Percentiles rank a stretch among this genome's conserved stretches.
Conservation (phyloP, 2,888 invertebrate genomes). For the Epiblema foenella region DNA sequence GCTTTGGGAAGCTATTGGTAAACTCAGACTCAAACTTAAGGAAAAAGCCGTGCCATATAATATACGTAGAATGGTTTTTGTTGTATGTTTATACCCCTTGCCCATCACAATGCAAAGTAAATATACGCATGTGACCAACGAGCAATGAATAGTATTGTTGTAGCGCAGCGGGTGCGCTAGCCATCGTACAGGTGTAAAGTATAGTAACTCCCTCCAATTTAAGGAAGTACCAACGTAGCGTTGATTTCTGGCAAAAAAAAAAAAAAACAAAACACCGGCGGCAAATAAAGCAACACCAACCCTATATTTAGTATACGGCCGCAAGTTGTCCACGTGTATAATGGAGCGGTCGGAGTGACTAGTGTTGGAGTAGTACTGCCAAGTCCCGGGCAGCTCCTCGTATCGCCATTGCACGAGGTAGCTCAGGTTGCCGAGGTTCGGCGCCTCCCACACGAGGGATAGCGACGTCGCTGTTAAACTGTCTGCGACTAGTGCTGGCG, state of each 20-base stretch:
- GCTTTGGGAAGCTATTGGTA: no score
- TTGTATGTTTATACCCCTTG: no score
- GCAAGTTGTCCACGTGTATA: conserved; percentile 90
- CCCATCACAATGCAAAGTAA: no score
- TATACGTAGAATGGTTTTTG: no score
- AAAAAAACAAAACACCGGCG: background rate
- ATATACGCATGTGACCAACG: no score
- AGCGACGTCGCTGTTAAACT: conserved; percentile 90
- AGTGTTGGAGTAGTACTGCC: conserved; percentile 93
- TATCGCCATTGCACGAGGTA: conserved; percentile 91
- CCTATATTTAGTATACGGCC: conserved; percentile 95
- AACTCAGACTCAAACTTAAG: no score
- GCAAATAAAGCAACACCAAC: conserved; percentile 78
- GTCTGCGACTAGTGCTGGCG: conserved; percentile 91
- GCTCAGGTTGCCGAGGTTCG: conserved; percentile 81
- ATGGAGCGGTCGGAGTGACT: conserved; percentile 87
- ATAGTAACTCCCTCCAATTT: no score
- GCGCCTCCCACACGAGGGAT: conserved; percentile 92
- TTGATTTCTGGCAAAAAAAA: background rate
- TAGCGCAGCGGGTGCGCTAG: no score
- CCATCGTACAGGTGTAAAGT: no score
- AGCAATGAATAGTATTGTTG: no score
- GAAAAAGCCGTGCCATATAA: no score
- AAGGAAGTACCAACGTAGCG: no score
- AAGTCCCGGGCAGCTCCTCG: conserved; percentile 88